A percentile compares a stretch with the other conserved stretches of the same genome.
These are phyloP conservation scores for Platysteira castanea DNA, from an alignment of 2,113 vertebrate genomes.

Conservation along the genomic window DNA sequence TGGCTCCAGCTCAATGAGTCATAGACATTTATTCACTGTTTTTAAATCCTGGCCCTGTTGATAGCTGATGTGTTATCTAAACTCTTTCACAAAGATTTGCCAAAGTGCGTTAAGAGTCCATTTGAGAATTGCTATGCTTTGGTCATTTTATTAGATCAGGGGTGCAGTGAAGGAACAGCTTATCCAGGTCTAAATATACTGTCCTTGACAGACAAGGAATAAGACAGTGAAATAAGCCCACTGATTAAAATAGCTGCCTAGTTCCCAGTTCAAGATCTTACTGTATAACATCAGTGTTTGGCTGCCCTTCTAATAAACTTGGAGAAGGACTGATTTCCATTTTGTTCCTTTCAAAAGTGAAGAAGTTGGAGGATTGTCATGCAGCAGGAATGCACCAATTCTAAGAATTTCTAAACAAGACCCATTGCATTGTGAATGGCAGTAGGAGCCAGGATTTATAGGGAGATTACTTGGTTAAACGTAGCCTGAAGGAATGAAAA, in stretches of 20 bases:
- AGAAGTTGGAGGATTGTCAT: constrained; percentile 52
- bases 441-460: not conserved
- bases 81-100: not conserved
- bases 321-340: constrained; percentile 61
- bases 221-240: constrained; percentile 35
- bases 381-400: constrained; percentile 57
- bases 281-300: constrained; percentile 81
- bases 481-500: constrained; percentile 38
- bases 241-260: constrained; percentile 51
- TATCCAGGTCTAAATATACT: constrained; percentile 60
- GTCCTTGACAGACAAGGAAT: constrained; percentile 20
- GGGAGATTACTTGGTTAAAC: constrained; percentile 34
- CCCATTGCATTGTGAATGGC: constrained; percentile 26
- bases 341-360: constrained; percentile 57
- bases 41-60: not conserved
- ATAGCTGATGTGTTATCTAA: not conserved
- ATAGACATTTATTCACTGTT: not conserved
- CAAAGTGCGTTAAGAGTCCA: not conserved
- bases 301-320: constrained; percentile 87
- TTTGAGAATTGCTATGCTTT: not conserved
- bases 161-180: not conserved
- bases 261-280: constrained; percentile 55
- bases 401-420: constrained; percentile 50
- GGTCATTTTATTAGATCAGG: constrained; percentile 26
- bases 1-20: not conserved